These are phyloP conservation scores for Drosophila atripex DNA, from an alignment of 2,888 invertebrate species.

Conservation along the genomic window DNA sequence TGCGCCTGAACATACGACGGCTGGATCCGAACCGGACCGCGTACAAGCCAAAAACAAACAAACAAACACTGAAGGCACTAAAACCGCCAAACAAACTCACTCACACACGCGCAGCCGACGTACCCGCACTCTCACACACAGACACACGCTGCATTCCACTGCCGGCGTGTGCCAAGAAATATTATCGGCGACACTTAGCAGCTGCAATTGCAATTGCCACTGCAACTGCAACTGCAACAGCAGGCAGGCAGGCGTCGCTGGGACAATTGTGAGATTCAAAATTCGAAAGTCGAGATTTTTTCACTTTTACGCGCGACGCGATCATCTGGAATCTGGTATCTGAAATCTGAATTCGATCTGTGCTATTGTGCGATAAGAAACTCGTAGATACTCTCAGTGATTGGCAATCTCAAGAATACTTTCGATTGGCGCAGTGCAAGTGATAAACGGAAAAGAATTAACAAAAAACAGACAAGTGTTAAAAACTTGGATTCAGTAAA, in stretches of 20 bases:
- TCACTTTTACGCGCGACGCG: conserved; percentile 24
- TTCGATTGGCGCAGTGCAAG: not conserved
- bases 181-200: conserved; percentile 57
- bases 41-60: conserved; percentile 39
- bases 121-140: conserved; percentile 2
- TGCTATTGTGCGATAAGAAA: conserved; percentile 1
- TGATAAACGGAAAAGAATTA: not conserved
- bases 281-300: conserved; percentile 16
- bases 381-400: conserved; percentile 10
- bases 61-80: conserved; percentile 31
- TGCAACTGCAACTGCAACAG: conserved; percentile 20
- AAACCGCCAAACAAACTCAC: conserved; percentile 9
- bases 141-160: conserved; percentile 58
- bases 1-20: conserved; percentile 81
- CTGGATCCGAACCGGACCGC: conserved; percentile 59
- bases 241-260: conserved; percentile 5
- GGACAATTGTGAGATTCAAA: conserved; percentile 8
- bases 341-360: not conserved
- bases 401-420: conserved; percentile 2
- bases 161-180: conserved; percentile 68
- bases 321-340: conserved; percentile 1
- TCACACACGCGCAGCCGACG: conserved; percentile 6
- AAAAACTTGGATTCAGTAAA: conserved; percentile 3
- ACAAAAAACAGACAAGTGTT: not conserved
- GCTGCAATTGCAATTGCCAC: conserved; percentile 47